These are phyloP conservation scores for Torymus tubicola DNA, from an alignment of 2,888 invertebrate genomes.

Conservation along the genomic window DNA sequence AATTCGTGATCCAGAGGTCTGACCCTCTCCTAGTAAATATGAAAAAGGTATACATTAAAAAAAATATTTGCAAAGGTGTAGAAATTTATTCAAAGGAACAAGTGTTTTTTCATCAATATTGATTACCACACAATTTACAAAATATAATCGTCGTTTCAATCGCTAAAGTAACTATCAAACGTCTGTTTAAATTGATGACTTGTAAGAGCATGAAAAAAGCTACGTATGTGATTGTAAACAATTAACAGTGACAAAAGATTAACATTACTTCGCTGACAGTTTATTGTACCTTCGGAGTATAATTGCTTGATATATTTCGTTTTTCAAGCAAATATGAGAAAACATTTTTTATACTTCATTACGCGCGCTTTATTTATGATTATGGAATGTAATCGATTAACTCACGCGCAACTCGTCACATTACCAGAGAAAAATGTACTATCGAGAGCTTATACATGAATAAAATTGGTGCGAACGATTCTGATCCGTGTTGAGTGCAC, in stretches of 20 bases:
- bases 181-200: conserved; percentile 41
- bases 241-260: conserved; percentile 55
- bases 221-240: conserved; percentile 47
- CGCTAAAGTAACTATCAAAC: conserved; percentile 55
- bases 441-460: conserved; percentile 37
- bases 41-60: conserved; percentile 16
- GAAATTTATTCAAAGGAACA: conserved; percentile 59
- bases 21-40: not conserved
- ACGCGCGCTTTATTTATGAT: conserved; percentile 49
- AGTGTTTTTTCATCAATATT: conserved; percentile 47
- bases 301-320: conserved; percentile 48
- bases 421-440: conserved; percentile 41
- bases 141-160: conserved; percentile 49
- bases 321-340: conserved; percentile 45
- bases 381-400: conserved; percentile 57
- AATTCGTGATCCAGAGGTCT: too few species aligned
- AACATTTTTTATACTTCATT: conserved; percentile 32
- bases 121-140: conserved; percentile 53
- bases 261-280: conserved; percentile 49
- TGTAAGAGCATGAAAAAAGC: conserved; percentile 50
- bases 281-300: conserved; percentile 53
- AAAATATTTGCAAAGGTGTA: conserved; percentile 55
- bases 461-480: conserved; percentile 53
- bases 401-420: conserved; percentile 53
- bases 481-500: conserved; percentile 49